phyloP scores from a whole-genome alignment of 1,140 invertebrate species.

The Polyergus mexicanus region DNA sequence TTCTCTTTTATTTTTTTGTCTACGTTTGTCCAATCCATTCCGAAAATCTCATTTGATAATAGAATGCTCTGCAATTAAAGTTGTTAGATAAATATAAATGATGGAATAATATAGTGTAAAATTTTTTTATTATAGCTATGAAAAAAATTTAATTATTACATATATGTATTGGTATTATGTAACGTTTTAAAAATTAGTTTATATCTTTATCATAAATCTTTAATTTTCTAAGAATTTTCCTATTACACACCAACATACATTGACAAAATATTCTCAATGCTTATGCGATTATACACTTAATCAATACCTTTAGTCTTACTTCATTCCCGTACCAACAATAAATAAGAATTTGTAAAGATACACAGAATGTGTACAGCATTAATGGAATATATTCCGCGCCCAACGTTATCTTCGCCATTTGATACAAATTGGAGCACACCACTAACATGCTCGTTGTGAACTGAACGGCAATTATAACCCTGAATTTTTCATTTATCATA shows the following conservation, averaged over 20 bases:
- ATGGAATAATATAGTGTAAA: background rate
- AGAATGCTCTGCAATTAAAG: slow-evolving; percentile 49
- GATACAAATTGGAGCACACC: slow-evolving; percentile 63
- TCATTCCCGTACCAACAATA: slow-evolving; percentile 88
- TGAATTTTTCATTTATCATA: slow-evolving; percentile 58
- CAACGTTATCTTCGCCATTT: slow-evolving; percentile 79
- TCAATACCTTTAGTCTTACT: slow-evolving; percentile 78
- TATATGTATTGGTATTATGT: background rate
- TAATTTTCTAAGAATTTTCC: background rate
- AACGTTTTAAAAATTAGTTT: background rate
- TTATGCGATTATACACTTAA: slow-evolving; percentile 40
- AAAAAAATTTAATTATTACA: background rate
- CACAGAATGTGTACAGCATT: slow-evolving; percentile 64
- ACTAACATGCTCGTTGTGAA: slow-evolving; percentile 66
- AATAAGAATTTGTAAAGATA: slow-evolving; percentile 82
- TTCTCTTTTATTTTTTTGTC: background rate
- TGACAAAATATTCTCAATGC: background rate
- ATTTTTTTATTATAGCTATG: background rate
- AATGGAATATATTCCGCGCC: slow-evolving; percentile 77
- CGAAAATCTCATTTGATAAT: slow-evolving; percentile 39
- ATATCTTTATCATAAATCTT: background rate
- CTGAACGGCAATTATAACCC: slow-evolving; percentile 61
- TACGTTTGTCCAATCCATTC: slow-evolving; percentile 44
- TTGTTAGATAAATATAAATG: background rate
- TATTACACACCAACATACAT: background rate